Conservation (phyloP, 2,113 vertebrate species). For the Elephas maximus region DNA sequence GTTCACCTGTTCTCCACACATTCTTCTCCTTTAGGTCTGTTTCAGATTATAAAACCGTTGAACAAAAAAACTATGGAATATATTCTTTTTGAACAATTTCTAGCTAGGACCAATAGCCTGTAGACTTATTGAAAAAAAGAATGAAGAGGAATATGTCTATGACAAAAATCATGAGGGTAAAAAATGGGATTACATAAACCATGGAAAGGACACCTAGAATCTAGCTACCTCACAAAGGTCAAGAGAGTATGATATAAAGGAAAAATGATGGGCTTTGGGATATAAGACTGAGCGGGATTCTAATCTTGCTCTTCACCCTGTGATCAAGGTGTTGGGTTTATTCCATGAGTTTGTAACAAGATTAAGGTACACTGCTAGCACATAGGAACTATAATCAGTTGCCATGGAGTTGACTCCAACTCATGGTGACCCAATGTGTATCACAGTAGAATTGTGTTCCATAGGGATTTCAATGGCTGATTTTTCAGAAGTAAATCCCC, state of each 20-base stretch:
- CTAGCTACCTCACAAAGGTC: neutral
- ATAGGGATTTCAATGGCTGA: neutral
- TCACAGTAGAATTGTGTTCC: neutral
- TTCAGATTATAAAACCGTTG: conserved; percentile 28
- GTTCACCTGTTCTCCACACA: neutral
- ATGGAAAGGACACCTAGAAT: neutral
- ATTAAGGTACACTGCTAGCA: neutral
- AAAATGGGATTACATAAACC: neutral
- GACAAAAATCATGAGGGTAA: neutral
- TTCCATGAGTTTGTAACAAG: neutral
- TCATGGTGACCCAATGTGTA: neutral
- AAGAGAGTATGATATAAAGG: neutral
- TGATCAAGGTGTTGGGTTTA: neutral
- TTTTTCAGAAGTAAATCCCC: neutral
- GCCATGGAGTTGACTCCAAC: neutral
- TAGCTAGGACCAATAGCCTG: neutral
- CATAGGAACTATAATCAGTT: neutral
- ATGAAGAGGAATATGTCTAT: neutral
- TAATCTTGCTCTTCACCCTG: neutral
- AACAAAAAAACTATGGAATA: neutral
- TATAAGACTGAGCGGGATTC: neutral
- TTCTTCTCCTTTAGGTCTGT: neutral
- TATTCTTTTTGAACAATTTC: neutral
- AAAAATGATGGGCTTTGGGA: neutral
- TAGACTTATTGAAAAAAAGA: neutral